Conservation (phyloP, 1,140 invertebrate species). For the Elysia chlorotica region DNA sequence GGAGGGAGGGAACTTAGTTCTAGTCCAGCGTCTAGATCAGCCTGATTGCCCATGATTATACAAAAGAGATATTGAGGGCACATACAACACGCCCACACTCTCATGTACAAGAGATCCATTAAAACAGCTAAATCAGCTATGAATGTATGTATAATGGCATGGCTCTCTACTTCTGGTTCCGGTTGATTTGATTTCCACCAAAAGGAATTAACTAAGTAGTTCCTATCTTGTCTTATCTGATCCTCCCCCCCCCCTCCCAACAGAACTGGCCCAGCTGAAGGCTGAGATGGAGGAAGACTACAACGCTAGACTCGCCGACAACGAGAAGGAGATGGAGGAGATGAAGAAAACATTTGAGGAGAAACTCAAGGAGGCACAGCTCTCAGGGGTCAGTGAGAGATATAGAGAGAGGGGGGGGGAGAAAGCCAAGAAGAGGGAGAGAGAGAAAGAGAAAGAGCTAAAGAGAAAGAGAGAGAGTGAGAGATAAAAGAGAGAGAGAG, state of each 20-base stretch:
- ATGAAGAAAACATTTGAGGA: constrained; percentile 68
- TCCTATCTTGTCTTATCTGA: too few species aligned
- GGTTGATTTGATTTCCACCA: too few species aligned
- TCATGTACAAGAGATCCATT: not conserved
- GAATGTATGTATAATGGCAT: not conserved
- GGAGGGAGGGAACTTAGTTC: too few species aligned
- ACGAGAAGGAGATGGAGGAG: constrained; percentile 67
- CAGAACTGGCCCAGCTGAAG: constrained; percentile 59
- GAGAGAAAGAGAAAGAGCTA: too few species aligned
- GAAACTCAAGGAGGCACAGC: constrained; percentile 57
- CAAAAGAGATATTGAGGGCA: too few species aligned
- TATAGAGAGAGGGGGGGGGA: constrained; percentile 23
- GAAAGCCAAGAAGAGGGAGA: constrained; percentile 64
- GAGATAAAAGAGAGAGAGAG: too few species aligned
- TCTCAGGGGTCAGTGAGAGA: constrained; percentile 24
- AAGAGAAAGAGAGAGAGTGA: too few species aligned
- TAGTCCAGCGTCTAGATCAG: too few species aligned
- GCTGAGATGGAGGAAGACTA: constrained; percentile 66
- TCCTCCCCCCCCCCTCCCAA: not conserved
- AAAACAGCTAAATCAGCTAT: not conserved
- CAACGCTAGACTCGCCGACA: constrained; percentile 62
- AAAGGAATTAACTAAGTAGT: too few species aligned
- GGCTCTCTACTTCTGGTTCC: not conserved
- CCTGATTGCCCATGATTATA: too few species aligned
- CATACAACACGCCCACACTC: too few species aligned